A percentile compares a stretch with the other conserved stretches of the same genome.
Evolutionary conservation across 2,888 invertebrate genomes (phyloP).

Genomic region (Papilio protenor): DNA sequence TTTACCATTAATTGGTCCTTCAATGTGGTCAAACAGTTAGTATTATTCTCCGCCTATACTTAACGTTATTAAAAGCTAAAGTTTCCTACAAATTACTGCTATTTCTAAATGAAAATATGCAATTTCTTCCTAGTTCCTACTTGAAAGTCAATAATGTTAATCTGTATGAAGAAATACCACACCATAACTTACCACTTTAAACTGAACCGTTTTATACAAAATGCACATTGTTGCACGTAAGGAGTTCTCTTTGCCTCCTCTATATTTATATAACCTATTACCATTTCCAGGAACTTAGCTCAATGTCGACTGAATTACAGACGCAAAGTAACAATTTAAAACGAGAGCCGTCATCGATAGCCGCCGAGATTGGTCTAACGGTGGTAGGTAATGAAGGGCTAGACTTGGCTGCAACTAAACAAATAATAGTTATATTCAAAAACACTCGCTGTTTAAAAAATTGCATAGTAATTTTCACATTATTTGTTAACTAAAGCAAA

Average conservation of each 20-base stretch:
- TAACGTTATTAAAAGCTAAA: too few species aligned
- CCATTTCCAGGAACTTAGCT: conserved; percentile 33
- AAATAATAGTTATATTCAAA: background rate
- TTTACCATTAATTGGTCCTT: too few species aligned
- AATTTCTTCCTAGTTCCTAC: too few species aligned
- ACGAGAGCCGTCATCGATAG: conserved; percentile 16
- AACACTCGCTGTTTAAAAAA: background rate
- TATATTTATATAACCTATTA: conserved; percentile 22
- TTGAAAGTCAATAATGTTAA: too few species aligned
- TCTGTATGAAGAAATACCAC: background rate
- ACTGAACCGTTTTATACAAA: background rate
- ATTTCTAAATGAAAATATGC: too few species aligned
- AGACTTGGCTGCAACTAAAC: background rate
- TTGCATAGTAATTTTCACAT: background rate
- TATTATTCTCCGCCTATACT: too few species aligned
- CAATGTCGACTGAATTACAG: conserved; percentile 31
- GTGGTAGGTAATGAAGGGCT: conserved; percentile 26
- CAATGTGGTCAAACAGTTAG: too few species aligned
- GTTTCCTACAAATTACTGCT: too few species aligned
- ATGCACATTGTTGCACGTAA: conserved; percentile 7
- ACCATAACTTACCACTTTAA: background rate
- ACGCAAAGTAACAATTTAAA: conserved; percentile 28
- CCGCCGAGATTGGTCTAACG: conserved; percentile 21
- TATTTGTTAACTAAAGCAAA: too few species aligned
- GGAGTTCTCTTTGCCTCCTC: background rate